These are phyloP conservation scores for Schizaphis graminum DNA, from an alignment of 2,888 invertebrate genomes.

Conservation along the genomic window DNA sequence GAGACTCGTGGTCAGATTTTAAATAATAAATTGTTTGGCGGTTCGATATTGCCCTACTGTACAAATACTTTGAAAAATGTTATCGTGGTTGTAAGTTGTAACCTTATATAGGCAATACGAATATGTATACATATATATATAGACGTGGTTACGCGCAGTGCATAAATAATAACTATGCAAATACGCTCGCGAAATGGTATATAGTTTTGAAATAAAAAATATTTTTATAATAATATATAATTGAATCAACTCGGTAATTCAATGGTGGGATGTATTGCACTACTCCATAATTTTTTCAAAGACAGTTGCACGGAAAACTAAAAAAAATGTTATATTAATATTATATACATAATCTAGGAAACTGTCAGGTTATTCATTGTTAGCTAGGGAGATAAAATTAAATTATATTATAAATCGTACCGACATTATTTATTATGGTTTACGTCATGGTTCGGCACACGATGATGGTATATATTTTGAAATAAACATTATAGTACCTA, in stretches of 20 bases:
- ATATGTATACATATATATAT: too few relatives aligned
- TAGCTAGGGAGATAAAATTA: neutral
- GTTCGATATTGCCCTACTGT: neutral
- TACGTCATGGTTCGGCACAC: slow-evolving; percentile 3
- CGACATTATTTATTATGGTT: neutral
- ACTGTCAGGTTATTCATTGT: neutral
- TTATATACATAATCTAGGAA: neutral
- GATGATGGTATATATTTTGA: neutral
- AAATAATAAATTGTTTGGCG: neutral
- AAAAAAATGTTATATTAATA: too few relatives aligned
- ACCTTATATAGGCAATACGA: neutral
- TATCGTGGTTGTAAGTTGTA: too few relatives aligned
- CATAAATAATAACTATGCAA: neutral
- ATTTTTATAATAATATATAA: neutral
- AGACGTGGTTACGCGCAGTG: neutral
- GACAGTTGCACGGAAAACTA: neutral
- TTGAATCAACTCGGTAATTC: neutral
- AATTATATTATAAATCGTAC: neutral
- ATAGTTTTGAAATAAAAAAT: neutral
- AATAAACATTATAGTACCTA: neutral
- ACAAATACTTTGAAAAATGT: neutral
- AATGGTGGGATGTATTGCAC: neutral
- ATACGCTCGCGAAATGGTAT: neutral
- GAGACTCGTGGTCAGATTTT: neutral
- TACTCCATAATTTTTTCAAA: neutral